Conservation (phyloP, 2,888 invertebrate species). For the Amblyjoppa proteus region DNA sequence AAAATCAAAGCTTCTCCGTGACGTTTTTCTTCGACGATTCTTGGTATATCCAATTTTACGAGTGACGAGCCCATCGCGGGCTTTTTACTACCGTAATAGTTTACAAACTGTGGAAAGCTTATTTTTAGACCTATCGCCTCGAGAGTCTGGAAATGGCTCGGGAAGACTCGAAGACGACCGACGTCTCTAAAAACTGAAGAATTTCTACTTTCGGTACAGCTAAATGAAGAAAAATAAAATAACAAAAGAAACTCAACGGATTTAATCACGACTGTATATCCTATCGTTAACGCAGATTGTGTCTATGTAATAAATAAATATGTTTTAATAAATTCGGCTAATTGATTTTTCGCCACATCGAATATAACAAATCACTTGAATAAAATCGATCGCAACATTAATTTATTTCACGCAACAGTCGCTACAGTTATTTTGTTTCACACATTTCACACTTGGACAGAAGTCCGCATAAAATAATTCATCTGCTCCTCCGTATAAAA, state of each 20-base stretch:
- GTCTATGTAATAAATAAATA: constrained; percentile 33
- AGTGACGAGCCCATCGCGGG: not conserved
- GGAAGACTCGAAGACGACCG: constrained; percentile 40
- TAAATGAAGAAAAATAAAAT: not conserved
- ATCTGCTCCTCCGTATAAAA: not conserved
- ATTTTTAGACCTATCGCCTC: constrained; percentile 52
- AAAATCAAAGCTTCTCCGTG: constrained; percentile 16
- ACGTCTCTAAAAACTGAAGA: constrained; percentile 49
- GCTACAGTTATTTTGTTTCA: not conserved
- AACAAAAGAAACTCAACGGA: constrained; percentile 18
- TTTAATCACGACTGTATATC: constrained; percentile 39
- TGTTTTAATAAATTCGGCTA: constrained; percentile 23
- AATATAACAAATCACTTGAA: not conserved
- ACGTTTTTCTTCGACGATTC: not conserved
- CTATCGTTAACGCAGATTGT: constrained; percentile 23
- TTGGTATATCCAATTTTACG: constrained; percentile 11
- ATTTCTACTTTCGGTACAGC: constrained; percentile 44
- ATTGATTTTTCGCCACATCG: not conserved
- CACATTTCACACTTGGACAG: constrained; percentile 31
- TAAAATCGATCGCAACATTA: constrained; percentile 20
- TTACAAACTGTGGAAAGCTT: constrained; percentile 44
- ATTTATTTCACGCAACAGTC: constrained; percentile 9
- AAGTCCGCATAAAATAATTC: not conserved
- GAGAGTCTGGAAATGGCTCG: constrained; percentile 1
- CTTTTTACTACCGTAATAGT: constrained; percentile 26